A percentile compares a stretch with the other conserved stretches of the same genome.
phyloP scores from a whole-genome alignment of 2,113 vertebrate species.

The Trematomus loennbergii region DNA sequence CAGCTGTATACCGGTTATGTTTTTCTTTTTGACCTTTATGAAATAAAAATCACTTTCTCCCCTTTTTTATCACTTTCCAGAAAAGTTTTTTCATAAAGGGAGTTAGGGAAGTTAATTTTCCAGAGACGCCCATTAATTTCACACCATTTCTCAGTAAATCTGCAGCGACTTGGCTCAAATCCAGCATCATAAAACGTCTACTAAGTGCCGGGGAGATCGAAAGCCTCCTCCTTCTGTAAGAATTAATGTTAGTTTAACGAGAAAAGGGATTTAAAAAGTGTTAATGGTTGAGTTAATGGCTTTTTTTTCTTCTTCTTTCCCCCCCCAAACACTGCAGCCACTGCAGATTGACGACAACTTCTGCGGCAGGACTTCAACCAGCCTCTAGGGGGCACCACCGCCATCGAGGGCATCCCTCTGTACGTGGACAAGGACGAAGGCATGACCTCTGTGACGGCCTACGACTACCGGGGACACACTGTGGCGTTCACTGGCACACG shows the following conservation, averaged over 20 bases:
- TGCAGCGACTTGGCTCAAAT: constrained; percentile 29
- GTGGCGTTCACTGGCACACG: constrained; percentile 94
- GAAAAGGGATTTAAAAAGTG: constrained; percentile 47
- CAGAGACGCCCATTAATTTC: constrained; percentile 35
- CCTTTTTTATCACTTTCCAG: background rate
- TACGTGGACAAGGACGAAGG: constrained; percentile 97
- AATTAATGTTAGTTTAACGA: constrained; percentile 65
- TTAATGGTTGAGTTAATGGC: constrained; percentile 49
- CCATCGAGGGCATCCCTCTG: constrained; percentile 93
- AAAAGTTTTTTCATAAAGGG: background rate
- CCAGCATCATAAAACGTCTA: constrained; percentile 43
- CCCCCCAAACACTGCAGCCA: constrained; percentile 80
- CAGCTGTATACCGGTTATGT: background rate
- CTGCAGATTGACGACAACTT: constrained; percentile 98
- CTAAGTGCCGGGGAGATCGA: constrained; percentile 47
- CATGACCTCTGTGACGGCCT: constrained; percentile 95
- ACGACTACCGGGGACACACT: constrained; percentile 93
- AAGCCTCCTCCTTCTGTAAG: constrained; percentile 58
- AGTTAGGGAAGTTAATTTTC: constrained; percentile 28
- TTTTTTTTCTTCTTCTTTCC: constrained; percentile 14
- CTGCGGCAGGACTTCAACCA: constrained; percentile 99
- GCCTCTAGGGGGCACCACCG: constrained; percentile 93
- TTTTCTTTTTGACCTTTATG: constrained; percentile 12
- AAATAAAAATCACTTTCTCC: background rate
- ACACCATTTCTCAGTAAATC: constrained; percentile 43